Evolutionary conservation across 2,113 vertebrate species (phyloP).

Genomic region (Ctenodactylus gundi): DNA sequence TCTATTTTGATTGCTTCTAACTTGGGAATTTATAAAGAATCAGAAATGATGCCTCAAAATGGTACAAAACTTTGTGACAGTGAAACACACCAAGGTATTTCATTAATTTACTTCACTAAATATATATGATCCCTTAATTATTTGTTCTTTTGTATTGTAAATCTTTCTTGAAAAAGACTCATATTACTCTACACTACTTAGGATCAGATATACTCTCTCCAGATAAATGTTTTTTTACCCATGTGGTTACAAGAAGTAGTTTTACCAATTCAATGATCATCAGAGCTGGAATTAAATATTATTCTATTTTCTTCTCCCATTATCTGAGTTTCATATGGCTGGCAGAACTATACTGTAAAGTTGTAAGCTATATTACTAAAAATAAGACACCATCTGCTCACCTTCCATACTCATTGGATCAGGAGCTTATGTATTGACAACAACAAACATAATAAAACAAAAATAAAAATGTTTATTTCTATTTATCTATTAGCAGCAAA

Average conservation of each 20-base stretch:
- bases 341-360: conserved; percentile 76
- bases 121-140: background rate
- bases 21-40: background rate
- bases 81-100: background rate
- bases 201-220: background rate
- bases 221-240: conserved; percentile 44
- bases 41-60: background rate
- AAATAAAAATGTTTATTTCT: conserved; percentile 80
- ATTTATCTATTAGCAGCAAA: conserved; percentile 64
- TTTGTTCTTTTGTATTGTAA: background rate
- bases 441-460: conserved; percentile 79
- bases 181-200: background rate
- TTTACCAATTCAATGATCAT: conserved; percentile 64
- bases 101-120: background rate
- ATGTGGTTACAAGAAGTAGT: conserved; percentile 59
- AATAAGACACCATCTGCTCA: conserved; percentile 88
- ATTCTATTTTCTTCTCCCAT: conserved; percentile 72
- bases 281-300: conserved; percentile 78
- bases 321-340: conserved; percentile 74
- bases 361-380: conserved; percentile 84
- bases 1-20: background rate
- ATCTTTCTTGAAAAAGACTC: background rate
- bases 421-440: conserved; percentile 72
- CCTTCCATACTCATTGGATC: conserved; percentile 82
- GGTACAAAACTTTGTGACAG: background rate